Evolutionary conservation across 2,113 vertebrate genomes (phyloP).

Genomic region (Rhabdomys dilectus): DNA sequence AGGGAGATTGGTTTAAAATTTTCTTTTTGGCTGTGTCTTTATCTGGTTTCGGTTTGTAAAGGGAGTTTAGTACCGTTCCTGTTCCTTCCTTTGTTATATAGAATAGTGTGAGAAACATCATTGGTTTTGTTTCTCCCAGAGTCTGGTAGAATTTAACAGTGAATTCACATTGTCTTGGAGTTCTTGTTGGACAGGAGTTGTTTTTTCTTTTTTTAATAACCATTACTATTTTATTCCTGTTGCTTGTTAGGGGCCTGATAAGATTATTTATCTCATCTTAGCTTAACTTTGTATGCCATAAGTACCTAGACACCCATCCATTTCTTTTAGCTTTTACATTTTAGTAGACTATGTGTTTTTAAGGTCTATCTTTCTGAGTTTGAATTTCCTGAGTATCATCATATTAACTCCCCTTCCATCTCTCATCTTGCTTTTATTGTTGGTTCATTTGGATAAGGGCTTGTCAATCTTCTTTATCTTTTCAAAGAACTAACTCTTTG

Average conservation of each 20-base stretch:
- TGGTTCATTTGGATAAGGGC: neutral
- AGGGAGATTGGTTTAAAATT: neutral
- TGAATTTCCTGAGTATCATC: neutral
- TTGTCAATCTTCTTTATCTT: neutral
- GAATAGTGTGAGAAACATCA: neutral
- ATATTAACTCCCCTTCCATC: neutral
- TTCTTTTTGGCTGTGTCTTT: neutral
- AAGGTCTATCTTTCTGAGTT: neutral
- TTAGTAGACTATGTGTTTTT: neutral
- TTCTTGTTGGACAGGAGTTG: neutral
- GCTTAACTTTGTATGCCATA: neutral
- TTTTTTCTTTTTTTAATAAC: neutral
- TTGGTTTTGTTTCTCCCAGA: neutral
- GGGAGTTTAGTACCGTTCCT: neutral
- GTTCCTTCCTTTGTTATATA: neutral
- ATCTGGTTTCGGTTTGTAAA: neutral
- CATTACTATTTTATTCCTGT: neutral
- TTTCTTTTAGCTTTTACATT: neutral
- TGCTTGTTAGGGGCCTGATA: neutral
- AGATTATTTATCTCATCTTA: neutral
- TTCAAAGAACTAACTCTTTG: neutral
- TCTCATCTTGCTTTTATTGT: neutral
- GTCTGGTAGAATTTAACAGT: neutral
- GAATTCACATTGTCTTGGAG: neutral
- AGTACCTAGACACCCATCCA: neutral